Base-by-base conservation (phyloP, 2,113 vertebrate species). In the Cavia porcellus region DNA sequence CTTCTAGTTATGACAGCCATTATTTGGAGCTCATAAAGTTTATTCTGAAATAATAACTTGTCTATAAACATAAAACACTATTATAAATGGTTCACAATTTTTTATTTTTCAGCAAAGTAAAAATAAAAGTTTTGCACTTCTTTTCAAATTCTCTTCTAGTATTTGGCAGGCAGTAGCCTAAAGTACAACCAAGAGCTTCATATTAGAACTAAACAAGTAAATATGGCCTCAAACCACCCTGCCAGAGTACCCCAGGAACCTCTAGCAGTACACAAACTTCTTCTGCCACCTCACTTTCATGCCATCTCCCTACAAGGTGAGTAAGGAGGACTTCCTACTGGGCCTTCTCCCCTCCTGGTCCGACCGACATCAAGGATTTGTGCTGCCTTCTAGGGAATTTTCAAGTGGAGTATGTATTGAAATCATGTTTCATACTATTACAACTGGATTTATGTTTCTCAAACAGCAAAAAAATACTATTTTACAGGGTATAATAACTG, bases 31-130 rank as follows among this genome's bases (percentile, higher is more conserved):
- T 66, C 86, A 92, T 42, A 96, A 95, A 95, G 62, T 66, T 97
- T 72, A 66, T 61, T 96, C 90, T 94, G 32, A 96, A 96, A 94
- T 82, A 94, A 35, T 85, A 68, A 82, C 57, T 47, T 95, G 20
- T 52, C 84, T 74, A 87, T 86, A 82, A 92, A 80, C 38, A 96
- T 9, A 88, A 85, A 83, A 95, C 0, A 20, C 66, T 72, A 88
- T 13, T 55, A 66, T 50, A 47, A 22, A 61, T 90, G 61, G 1
- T 86, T 66, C 77, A 77, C 13, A 84, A 90, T 57, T 64, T 77
- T 55, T 59, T 62, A 85, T 84, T 80, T 94, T 64, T 92, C 70
- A 35, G 57, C 35, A 79, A 92, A 94, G 20, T 66, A 25, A 86
- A 92, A 83, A 8, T 61, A 55, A 42, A 59, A 38, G 72, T 81